Base-by-base conservation (phyloP, 2,113 vertebrate species). In the Paracanthobrama guichenoti region DNA sequence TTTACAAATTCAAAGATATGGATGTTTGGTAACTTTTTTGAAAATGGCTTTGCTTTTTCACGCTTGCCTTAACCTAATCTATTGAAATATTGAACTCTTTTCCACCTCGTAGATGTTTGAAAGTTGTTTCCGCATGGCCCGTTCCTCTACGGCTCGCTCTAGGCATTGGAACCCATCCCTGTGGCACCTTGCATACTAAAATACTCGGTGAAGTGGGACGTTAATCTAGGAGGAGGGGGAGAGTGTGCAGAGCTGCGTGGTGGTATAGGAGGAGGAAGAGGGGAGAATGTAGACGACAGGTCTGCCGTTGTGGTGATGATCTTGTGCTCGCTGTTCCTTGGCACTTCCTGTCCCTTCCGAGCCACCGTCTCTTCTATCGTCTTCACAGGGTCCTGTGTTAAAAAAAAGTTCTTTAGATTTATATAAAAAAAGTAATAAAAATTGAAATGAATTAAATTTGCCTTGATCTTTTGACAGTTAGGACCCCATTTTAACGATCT, bases 191-290 rank as follows among this genome's bases (percentile, higher is more conserved):
- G 96, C 95, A 96, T 96, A 93, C 96, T 96, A 93, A 97, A 96
- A 89, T 97, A 97, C 85, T 97, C 96, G 0, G 96, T 95, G 90
- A 96, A 97, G 86, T 91, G 95, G 35, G 94, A 94, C 83, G 94
- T 85, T 85, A 92, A 90, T 72, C 89, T 90, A 44, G 92, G 92
- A 3, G 87, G 91, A 4, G 86, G 92, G 16, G 89, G 89, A 0
- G 92, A 89, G 81, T 91, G 91, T 10, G 90, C 84, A 28, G 93
- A 91, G 82, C 91, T 92, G 84, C 91, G 93, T 42, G 91, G 91
- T 53, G 91, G 93, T 44, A 91, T 86, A 0, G 91, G 92, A 2
- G 93, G 91, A 1, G 81, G 88, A 20, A 90, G 87, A 20, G 94
- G 88, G 69, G 92, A 93, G 86, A 94, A 91, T 81, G 89, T 89